phyloP scores from a whole-genome alignment of 2,113 vertebrate species.

The Amblyopsis rosae region DNA sequence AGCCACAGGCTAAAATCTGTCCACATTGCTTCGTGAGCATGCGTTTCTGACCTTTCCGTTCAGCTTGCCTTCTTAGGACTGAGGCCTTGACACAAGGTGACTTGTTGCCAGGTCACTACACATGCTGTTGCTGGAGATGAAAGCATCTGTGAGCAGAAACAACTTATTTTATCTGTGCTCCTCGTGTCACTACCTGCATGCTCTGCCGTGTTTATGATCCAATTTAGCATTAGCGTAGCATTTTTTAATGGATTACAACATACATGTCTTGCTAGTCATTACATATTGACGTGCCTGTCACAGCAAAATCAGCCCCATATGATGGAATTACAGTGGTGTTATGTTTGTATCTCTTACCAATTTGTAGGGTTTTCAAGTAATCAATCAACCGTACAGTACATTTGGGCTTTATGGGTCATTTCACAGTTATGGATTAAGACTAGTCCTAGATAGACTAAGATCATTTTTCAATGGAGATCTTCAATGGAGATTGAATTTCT shows the following conservation, averaged over 20 bases:
- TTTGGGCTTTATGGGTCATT: no score
- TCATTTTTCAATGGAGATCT: no score
- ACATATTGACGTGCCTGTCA: neutral
- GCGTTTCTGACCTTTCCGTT: constrained; percentile 80
- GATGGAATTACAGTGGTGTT: no score
- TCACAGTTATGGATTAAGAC: no score
- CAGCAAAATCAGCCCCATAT: neutral
- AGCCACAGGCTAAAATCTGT: constrained; percentile 79
- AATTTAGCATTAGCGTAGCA: no score
- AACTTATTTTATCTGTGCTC: constrained; percentile 26
- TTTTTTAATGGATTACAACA: neutral
- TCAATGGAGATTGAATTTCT: no score
- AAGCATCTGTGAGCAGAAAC: constrained; percentile 37
- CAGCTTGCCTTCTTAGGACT: constrained; percentile 73
- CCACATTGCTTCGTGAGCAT: constrained; percentile 74
- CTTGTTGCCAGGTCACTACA: constrained; percentile 79
- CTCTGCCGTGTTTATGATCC: constrained; percentile 9
- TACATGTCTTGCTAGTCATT: neutral
- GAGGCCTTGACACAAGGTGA: constrained; percentile 78
- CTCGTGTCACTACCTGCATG: neutral
- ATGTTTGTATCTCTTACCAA: no score
- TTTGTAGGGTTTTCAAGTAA: no score
- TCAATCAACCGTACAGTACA: no score
- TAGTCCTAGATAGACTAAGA: no score
- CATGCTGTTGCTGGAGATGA: constrained; percentile 65